A percentile compares a stretch with the other conserved stretches of the same genome.
These are phyloP conservation scores for Apoderus coryli DNA, from an alignment of 2,888 invertebrate genomes.

Conservation along the genomic window DNA sequence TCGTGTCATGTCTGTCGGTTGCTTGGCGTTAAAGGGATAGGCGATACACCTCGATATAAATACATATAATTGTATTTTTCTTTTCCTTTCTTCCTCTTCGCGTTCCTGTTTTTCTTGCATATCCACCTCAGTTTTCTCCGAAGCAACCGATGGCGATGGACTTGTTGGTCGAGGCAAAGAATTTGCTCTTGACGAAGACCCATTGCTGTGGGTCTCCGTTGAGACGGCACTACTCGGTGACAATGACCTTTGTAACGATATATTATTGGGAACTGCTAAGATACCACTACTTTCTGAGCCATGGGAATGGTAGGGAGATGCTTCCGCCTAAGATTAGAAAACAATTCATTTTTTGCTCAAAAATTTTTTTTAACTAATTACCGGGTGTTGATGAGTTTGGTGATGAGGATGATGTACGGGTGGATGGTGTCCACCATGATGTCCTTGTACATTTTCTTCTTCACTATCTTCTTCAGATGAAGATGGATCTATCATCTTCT, in stretches of 20 bases:
- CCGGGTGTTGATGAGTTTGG: constrained; percentile 26
- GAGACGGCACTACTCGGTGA: constrained; percentile 46
- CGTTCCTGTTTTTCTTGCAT: constrained; percentile 86
- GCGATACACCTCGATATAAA: constrained; percentile 96
- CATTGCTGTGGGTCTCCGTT: constrained; percentile 45
- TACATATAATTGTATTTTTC: constrained; percentile 90
- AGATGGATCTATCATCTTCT: constrained; percentile 83
- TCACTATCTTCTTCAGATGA: constrained; percentile 93
- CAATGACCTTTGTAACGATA: constrained; percentile 34
- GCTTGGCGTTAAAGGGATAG: constrained; percentile 98
- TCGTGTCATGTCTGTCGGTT: constrained; percentile 95
- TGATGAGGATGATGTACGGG: constrained; percentile 36
- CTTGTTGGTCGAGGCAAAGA: constrained; percentile 68
- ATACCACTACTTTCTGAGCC: constrained; percentile 22
- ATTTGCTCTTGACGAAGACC: constrained; percentile 45
- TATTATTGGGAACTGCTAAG: constrained; percentile 33
- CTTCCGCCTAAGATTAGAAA: constrained; percentile 27
- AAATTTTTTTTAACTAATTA: too few relatives aligned
- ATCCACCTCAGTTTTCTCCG: constrained; percentile 76
- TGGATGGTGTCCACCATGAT: constrained; percentile 30
- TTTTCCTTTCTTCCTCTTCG: constrained; percentile 91
- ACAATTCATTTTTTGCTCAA: too few relatives aligned
- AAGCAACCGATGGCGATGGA: constrained; percentile 82
- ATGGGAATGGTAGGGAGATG: constrained; percentile 31
- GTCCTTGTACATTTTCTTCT: constrained; percentile 52